Evolutionary conservation across 1,140 invertebrate species (phyloP).

Genomic region (Brachionus rubens): DNA sequence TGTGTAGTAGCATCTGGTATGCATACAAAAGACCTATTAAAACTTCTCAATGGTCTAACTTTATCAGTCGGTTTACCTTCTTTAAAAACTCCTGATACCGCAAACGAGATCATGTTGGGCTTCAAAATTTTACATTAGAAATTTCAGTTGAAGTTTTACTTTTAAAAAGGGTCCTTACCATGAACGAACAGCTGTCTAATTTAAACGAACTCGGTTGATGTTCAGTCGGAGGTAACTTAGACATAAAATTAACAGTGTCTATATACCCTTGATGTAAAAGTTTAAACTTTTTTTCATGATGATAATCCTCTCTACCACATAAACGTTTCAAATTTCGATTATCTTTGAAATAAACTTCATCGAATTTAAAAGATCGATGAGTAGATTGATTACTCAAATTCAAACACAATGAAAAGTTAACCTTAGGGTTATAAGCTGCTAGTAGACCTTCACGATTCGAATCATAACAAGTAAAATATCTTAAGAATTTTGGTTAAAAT

Average conservation of each 20-base stretch:
- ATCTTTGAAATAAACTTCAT: slow-evolving; percentile 1
- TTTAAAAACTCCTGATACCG: neutral
- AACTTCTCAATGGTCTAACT: slow-evolving; percentile 26
- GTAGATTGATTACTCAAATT: neutral
- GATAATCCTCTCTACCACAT: slow-evolving; percentile 3
- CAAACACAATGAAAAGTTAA: slow-evolving; percentile 21
- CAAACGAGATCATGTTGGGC: slow-evolving; percentile 25
- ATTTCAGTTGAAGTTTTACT: neutral
- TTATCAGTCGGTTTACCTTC: slow-evolving; percentile 25
- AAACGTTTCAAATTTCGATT: slow-evolving; percentile 18
- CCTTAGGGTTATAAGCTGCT: slow-evolving; percentile 1
- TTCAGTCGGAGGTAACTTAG: slow-evolving; percentile 36
- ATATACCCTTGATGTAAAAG: neutral
- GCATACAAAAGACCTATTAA: slow-evolving; percentile 16
- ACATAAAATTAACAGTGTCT: slow-evolving; percentile 29
- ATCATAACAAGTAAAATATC: slow-evolving; percentile 41
- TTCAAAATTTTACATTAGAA: neutral
- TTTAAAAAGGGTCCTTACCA: neutral
- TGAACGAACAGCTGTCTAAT: slow-evolving; percentile 20
- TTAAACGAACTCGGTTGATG: slow-evolving; percentile 19
- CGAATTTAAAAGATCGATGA: slow-evolving; percentile 7
- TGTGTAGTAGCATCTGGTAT: slow-evolving; percentile 11
- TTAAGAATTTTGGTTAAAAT: no score
- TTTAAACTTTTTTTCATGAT: slow-evolving; percentile 7
- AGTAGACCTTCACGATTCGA: slow-evolving; percentile 20